Percentiles rank a stretch among this genome's conserved stretches.
Conservation (phyloP, 2,113 vertebrate genomes). For the Lota lota region DNA sequence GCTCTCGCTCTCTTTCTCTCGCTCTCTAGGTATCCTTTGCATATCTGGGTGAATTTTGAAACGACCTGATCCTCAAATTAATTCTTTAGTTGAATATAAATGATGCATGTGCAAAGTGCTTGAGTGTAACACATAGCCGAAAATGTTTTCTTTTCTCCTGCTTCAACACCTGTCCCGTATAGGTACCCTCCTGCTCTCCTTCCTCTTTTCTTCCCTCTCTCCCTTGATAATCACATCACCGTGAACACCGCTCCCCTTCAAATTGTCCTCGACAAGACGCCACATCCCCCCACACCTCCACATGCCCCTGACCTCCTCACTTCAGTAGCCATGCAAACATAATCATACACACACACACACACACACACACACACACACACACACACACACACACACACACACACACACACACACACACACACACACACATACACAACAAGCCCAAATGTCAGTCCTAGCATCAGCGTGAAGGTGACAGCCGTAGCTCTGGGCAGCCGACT, state of each 20-base stretch:
- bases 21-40: too few species aligned
- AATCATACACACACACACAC: constrained; percentile 2
- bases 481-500: constrained; percentile 44
- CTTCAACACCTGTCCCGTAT: too few species aligned
- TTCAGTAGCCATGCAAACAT: neutral
- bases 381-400: constrained; percentile 20
- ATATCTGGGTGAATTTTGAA: too few species aligned
- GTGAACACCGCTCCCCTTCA: too few species aligned
- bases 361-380: constrained; percentile 7
- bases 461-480: constrained; percentile 58
- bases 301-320: neutral
- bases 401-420: too few species aligned
- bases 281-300: neutral
- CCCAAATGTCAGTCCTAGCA: constrained; percentile 13
- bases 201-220: neutral
- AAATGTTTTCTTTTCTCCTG: too few species aligned
- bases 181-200: neutral
- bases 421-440: constrained; percentile 41
- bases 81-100: too few species aligned
- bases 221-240: neutral
- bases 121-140: too few species aligned
- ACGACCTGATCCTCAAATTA: too few species aligned
- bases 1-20: too few species aligned
- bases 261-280: neutral
- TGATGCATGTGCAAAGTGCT: too few species aligned